phyloP scores from a whole-genome alignment of 37 sponge, comb jelly and placozoan species.

The Haliclona indistincta region DNA sequence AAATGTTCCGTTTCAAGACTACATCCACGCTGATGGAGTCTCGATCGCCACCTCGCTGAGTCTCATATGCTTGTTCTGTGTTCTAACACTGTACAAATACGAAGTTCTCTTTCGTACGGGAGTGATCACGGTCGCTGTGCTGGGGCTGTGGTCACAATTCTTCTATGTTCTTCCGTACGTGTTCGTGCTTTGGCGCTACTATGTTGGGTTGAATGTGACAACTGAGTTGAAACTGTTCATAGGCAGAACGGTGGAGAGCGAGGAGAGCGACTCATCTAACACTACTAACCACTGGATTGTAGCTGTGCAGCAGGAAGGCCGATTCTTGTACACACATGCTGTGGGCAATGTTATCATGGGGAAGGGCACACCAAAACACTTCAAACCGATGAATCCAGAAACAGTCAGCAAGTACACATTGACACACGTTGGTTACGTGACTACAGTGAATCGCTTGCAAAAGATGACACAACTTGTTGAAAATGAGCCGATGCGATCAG shows the following conservation, averaged over 20 bases:
- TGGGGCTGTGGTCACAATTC: background rate
- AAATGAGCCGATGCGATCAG: slow-evolving; percentile 28
- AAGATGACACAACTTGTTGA: slow-evolving; percentile 9
- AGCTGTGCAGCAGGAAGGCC: background rate
- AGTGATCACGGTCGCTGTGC: background rate
- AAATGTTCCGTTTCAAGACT: background rate
- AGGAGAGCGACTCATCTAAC: background rate
- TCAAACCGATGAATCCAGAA: background rate
- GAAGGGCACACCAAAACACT: background rate
- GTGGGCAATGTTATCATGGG: slow-evolving; percentile 19
- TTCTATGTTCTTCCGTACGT: background rate
- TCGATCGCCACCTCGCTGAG: background rate
- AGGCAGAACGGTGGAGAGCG: background rate
- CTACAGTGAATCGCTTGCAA: background rate
- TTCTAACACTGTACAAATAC: slow-evolving; percentile 8
- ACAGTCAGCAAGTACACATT: background rate
- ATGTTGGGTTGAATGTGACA: background rate
- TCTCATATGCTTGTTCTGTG: background rate
- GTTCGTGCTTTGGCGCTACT: background rate
- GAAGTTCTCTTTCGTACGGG: background rate
- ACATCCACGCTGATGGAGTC: no score
- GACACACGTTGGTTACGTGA: slow-evolving; percentile 27
- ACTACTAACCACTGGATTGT: background rate
- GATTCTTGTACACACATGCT: slow-evolving; percentile 18
- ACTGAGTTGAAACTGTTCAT: background rate